Base-by-base conservation (phyloP, 1,140 invertebrate genomes). In the Metaphire vulgaris region DNA sequence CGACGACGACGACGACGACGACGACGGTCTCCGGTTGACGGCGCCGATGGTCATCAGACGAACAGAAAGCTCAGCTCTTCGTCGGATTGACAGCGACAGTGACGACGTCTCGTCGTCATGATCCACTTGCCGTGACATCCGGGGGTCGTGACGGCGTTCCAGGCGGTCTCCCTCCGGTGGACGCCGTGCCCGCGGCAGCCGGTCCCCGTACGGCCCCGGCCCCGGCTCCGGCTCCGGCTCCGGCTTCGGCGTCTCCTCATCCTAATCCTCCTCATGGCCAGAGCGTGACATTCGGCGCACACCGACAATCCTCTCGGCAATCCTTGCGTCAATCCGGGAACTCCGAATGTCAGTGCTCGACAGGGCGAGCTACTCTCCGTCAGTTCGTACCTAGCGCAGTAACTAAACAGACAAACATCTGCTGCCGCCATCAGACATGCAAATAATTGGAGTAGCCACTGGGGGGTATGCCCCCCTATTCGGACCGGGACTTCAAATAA, bases 101-200 rank as follows among this genome's bases (percentile, higher is more conserved):
- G 73, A 74, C 79, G 26, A 32, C 81, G 81, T 21, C 77, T 69
- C 14, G 79, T 77, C 14, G 74, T 78, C 81, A 83, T 80, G 77
- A 81, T 79, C 84, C 84, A 85, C 69, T 80, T 77, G 16, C 84
- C 84, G 70, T 82, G 81, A 76, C 84, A 85, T 76, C 83, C 80
- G 16, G 77, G 79, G 0, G 83, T 83, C 30, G 81, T 79, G 14
- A 84, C 80, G 2, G 84, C 84, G 65, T 81, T 82, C 84, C 84
- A 85, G 33, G 79, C 74, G 0, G 84, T 85, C 6, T 77, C 56
- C 41, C 80, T 28, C 33, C 78, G 33, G 65, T 74, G 79, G 1
- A 84, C 82, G 1, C 84, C 84, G 56, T 85, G 84, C 33, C 84
- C 84, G 21, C 80, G 78, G 68, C 84, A 85, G 26, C 84, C 79